These are phyloP conservation scores for Chelon labrosus DNA, from an alignment of 2,797 vertebrate species.

Conservation along the genomic window DNA sequence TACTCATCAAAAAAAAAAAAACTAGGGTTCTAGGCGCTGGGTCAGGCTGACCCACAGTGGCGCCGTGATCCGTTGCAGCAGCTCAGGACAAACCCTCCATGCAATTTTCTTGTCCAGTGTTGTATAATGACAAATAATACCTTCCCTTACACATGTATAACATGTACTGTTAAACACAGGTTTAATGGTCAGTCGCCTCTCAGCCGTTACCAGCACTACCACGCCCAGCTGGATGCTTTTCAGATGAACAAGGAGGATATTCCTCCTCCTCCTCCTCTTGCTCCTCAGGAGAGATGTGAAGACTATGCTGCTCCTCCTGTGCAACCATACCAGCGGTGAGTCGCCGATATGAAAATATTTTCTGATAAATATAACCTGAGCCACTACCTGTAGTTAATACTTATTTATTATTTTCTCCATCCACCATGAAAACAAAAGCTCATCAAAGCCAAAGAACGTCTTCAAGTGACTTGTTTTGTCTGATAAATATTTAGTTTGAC, in stretches of 20 bases:
- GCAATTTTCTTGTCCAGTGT: too few species aligned
- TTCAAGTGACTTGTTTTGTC: too few species aligned
- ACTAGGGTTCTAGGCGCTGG: too few species aligned
- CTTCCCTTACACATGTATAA: background rate
- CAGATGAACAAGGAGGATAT: slow-evolving; percentile 58
- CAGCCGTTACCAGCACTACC: slow-evolving; percentile 81
- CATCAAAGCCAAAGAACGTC: background rate
- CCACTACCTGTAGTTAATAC: background rate
- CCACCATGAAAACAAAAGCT: background rate
- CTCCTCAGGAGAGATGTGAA: slow-evolving; percentile 54
- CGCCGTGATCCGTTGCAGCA: too few species aligned
- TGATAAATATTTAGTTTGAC: too few species aligned
- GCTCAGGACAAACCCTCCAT: too few species aligned
- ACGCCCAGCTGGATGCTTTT: slow-evolving; percentile 82
- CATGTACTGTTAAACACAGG: slow-evolving; percentile 23
- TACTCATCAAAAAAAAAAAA: too few species aligned
- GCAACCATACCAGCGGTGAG: slow-evolving; percentile 85
- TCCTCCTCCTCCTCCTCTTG: slow-evolving; percentile 38
- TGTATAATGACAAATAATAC: too few species aligned
- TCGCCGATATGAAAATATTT: background rate
- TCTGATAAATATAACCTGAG: too few species aligned
- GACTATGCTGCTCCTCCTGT: slow-evolving; percentile 43
- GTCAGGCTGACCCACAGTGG: too few species aligned
- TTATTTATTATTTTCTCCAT: background rate
- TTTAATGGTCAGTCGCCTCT: slow-evolving; percentile 22